Percentiles rank a stretch among this genome's conserved stretches.
These are phyloP conservation scores for Pseudomyrmex concolor DNA, from an alignment of 1,140 invertebrate genomes.

Conservation along the genomic window DNA sequence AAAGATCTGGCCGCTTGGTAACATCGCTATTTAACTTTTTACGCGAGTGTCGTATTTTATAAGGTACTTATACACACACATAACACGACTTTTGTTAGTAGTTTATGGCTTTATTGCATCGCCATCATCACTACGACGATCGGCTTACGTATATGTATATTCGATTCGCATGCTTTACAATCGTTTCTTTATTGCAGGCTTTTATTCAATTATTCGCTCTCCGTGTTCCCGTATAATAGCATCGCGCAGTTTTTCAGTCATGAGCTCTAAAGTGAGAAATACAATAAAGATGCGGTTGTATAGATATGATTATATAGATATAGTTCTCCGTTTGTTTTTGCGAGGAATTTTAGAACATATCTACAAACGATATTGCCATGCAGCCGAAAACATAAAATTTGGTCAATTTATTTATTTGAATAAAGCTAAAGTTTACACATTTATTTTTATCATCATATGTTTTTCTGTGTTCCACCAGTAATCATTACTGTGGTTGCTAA, in stretches of 20 bases:
- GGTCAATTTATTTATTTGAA: neutral
- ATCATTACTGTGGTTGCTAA: neutral
- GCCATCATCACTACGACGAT: conserved; percentile 17
- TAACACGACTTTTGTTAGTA: conserved; percentile 55
- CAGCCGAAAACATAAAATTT: conserved; percentile 6
- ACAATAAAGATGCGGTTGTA: conserved; percentile 11
- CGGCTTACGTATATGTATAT: conserved; percentile 23
- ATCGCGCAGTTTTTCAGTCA: conserved; percentile 25
- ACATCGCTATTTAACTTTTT: conserved; percentile 59
- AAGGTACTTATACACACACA: conserved; percentile 55
- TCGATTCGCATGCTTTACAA: conserved; percentile 64
- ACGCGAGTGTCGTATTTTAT: conserved; percentile 49
- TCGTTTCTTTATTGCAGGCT: conserved; percentile 65
- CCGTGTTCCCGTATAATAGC: conserved; percentile 21
- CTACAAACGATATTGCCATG: neutral
- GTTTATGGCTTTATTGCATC: conserved; percentile 74
- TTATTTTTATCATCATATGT: neutral
- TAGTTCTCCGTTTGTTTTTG: conserved; percentile 3
- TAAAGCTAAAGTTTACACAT: neutral
- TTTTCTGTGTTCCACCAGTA: neutral
- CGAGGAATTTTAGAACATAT: neutral
- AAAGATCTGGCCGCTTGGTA: conserved; percentile 7
- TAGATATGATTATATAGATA: neutral
- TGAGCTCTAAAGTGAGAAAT: conserved; percentile 40
- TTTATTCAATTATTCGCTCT: conserved; percentile 68